Conservation (phyloP, 1,140 invertebrate genomes). For the fruit fly (Drosophila melanogaster) region DNA sequence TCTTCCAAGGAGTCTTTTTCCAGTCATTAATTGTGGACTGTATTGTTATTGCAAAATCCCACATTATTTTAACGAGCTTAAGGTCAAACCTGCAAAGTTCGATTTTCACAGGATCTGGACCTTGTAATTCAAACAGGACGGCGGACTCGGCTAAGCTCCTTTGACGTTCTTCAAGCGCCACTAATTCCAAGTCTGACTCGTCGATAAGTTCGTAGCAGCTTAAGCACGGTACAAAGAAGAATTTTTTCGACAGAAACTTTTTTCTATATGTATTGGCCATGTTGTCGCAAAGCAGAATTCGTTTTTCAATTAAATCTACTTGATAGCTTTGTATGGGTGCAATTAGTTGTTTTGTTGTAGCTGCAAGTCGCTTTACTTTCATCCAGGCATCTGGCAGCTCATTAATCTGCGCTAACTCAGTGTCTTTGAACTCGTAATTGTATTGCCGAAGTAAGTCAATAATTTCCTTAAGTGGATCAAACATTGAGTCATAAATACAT, state of each 20-base stretch:
- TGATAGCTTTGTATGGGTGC: conserved; percentile 90
- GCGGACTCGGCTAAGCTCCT: conserved; percentile 89
- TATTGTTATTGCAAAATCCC: conserved; percentile 95
- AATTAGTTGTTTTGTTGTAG: conserved; percentile 94
- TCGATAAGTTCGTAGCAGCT: conserved; percentile 92
- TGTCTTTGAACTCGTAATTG: conserved; percentile 90
- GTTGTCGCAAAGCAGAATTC: conserved; percentile 91
- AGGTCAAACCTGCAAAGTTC: conserved; percentile 91
- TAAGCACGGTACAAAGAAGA: conserved; percentile 90
- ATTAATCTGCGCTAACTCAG: conserved; percentile 87
- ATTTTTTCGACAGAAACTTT: conserved; percentile 88
- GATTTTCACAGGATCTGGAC: conserved; percentile 92
- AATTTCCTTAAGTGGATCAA: conserved; percentile 92
- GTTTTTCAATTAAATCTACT: conserved; percentile 87
- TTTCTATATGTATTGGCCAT: conserved; percentile 91
- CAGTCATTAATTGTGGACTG: conserved; percentile 93
- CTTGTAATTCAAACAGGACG: conserved; percentile 93
- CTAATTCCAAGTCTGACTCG: conserved; percentile 89
- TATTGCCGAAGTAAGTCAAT: conserved; percentile 90
- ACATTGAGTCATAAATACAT: conserved; percentile 89
- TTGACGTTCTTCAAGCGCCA: conserved; percentile 89
- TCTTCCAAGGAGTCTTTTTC: conserved; percentile 96
- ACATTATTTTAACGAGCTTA: conserved; percentile 91
- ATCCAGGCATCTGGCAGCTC: conserved; percentile 95
- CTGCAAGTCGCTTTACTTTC: conserved; percentile 92